Base-by-base conservation (phyloP, 2,113 vertebrate genomes). In the Rattus rattus region DNA sequence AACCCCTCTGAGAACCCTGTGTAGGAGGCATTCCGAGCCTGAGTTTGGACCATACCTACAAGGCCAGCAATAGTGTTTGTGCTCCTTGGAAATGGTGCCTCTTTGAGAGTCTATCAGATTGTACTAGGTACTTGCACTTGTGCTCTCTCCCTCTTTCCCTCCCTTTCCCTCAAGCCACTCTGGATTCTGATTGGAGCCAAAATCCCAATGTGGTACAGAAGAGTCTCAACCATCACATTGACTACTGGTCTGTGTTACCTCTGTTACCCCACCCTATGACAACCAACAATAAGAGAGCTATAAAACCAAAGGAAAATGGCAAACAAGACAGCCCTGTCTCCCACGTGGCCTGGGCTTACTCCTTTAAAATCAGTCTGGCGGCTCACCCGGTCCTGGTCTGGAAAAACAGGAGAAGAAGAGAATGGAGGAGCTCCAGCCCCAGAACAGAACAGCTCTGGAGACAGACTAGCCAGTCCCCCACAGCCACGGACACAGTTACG, bases 281-380 rank as follows among this genome's bases (percentile, higher is more conserved):
- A 52, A 76, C 22, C 33, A 63, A 90, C 95, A 39, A 39, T 14
- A 85, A 85, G 36, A 63, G 20, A 90, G 36, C 33, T 65, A 1
- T 84, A 59, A 86, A 94, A 94, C 49, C 61, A 89, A 73, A 91
- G 75, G 79, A 56, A 83, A 87, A 90, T 43, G 59, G 88, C 36
- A 92, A 77, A 79, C 90, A 70, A 90, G 61, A 47, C 24, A 84
- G 69, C 7, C 89, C 47, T 96, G 6, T 56, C 59, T 94, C 87
- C 85, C 52, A 79, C 49, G 17, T 75, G 49, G n/a, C 49, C 87
- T 76, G 84, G 89, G 54, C 67, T 91, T 9, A 79, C 33, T 69
- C 61, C 65, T 94, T 73, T 94, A 86, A 94, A 95, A 59, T 94
- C 30, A 90, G 65, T 92, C 75, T 96, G 92, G 90, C 94, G 80